Percentiles rank a stretch among this genome's conserved stretches.
These are phyloP conservation scores for Procapra przewalskii DNA, from an alignment of 2,113 vertebrate genomes.

Conservation along the genomic window DNA sequence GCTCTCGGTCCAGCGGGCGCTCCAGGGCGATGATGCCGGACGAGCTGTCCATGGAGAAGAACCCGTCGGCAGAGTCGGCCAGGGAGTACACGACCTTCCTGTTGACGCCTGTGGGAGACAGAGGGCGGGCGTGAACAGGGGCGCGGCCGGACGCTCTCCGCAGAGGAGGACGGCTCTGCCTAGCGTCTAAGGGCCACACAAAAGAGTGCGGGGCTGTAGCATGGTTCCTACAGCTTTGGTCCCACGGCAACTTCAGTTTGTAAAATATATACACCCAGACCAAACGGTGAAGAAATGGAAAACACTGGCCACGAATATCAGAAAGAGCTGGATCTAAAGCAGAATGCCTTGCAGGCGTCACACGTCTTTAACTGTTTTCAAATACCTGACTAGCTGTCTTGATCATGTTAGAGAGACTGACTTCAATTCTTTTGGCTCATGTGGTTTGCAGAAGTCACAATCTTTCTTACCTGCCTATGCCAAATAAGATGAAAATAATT, in stretches of 20 bases:
- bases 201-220: not conserved
- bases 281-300: not conserved
- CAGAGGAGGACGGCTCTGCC: fast-evolving
- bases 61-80: constrained; percentile 85
- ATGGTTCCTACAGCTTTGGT: not conserved
- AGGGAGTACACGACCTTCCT: constrained; percentile 91
- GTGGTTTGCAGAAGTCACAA: not conserved
- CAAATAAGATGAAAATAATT: not conserved
- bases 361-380: not conserved
- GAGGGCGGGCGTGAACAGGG: fast-evolving
- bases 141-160: fast-evolving
- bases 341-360: not conserved
- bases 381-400: not conserved
- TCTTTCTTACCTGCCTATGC: not conserved
- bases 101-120: constrained; percentile 84
- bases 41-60: constrained; percentile 91
- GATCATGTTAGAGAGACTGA: not conserved
- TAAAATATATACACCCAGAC: not conserved
- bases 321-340: not conserved
- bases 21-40: constrained; percentile 93
- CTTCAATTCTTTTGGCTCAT: not conserved
- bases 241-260: not conserved
- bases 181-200: not conserved
- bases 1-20: constrained; percentile 90
- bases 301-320: not conserved